A percentile compares a stretch with the other conserved stretches of the same genome.
Conservation (phyloP, 2,113 vertebrate species). For the Eleginops maclovinus region DNA sequence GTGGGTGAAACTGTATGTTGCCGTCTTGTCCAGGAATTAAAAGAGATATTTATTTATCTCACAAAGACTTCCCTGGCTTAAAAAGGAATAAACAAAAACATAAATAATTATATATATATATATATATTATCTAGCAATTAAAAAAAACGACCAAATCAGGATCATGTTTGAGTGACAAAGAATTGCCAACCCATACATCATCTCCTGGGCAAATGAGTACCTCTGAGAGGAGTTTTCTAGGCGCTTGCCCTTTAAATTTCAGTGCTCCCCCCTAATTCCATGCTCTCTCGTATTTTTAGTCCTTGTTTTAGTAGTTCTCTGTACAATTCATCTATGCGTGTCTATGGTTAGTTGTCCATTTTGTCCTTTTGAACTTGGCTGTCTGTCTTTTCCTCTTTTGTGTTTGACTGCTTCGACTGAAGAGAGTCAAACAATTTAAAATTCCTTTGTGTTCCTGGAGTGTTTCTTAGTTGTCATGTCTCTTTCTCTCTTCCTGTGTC, state of each 20-base stretch:
- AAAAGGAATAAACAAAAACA: no score
- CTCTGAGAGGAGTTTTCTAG: slow-evolving; percentile 25
- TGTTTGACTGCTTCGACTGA: background rate
- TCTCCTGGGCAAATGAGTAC: slow-evolving; percentile 16
- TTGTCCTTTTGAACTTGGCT: slow-evolving; percentile 40
- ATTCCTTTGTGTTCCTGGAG: slow-evolving; percentile 41
- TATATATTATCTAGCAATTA: no score
- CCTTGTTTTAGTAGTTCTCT: slow-evolving; percentile 24
- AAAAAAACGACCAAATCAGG: background rate
- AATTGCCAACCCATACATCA: slow-evolving; percentile 22
- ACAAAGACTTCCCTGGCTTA: no score
- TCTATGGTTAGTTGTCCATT: slow-evolving; percentile 43
- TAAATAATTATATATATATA: no score
- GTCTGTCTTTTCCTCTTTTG: slow-evolving; percentile 16
- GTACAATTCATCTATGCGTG: slow-evolving; percentile 34
- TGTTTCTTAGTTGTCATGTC: slow-evolving; percentile 25
- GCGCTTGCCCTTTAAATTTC: slow-evolving; percentile 9
- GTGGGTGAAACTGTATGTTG: no score
- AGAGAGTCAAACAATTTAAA: slow-evolving; percentile 6
- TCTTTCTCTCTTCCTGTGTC: slow-evolving; percentile 12
- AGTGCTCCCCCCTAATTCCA: slow-evolving; percentile 17
- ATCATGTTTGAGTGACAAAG: slow-evolving; percentile 10
- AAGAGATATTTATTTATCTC: no score
- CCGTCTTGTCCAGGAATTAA: no score
- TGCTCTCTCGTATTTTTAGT: slow-evolving; percentile 39